Base-by-base conservation (phyloP, 2,113 vertebrate species). In the Takifugu flavidus region DNA sequence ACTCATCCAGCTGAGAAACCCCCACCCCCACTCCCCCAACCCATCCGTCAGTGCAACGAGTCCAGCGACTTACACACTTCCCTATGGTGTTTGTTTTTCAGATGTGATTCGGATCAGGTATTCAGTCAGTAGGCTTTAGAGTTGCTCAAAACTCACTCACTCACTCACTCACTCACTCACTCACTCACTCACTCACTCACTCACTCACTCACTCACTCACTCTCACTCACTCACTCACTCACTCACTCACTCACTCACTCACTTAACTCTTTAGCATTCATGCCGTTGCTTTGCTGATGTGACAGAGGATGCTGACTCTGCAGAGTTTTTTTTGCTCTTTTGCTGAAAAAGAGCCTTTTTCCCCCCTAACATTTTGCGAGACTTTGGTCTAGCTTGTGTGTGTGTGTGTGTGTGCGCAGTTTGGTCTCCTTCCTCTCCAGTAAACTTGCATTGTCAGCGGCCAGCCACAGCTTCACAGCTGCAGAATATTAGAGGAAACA, bases 401-500 rank as follows among this genome's bases (percentile, higher is more conserved):
- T 57, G 51, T 57, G 46, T 50, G 50, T 28, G 31, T 44, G 25
- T 5, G 52, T 12, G 44, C 15, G 25, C 15, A 52, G 1, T 26
- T 59, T 60, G 43, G 10, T 56, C 53, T 68, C 62, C 70, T 55
- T 67, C 64, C 76, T 13, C 63, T 65, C 68, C 45, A 54, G 56
- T 45, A 45, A 80, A 82, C 78, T 51, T 5, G 82, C 84, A 70
- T 68, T 60, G 79, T 87, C 87, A 88, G 87, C 85, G 59, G 31
- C 51, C 67, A 70, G 75, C 72, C 65, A 39, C 60, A 80, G 79
- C 74, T 44, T 69, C 75, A 82, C 88, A 89, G 84, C 86, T 89
- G 88, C 79, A 80, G 77, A 78, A 74, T 77, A 86, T 89, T 88
- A 87, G 67, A 65, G 56, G 75, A 75, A 25, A 55, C 84, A 86